Evolutionary conservation across 2,797 vertebrate genomes (phyloP), one percentile per base, ranked within the genome.

Genomic region (Simalia tracyae): DNA sequence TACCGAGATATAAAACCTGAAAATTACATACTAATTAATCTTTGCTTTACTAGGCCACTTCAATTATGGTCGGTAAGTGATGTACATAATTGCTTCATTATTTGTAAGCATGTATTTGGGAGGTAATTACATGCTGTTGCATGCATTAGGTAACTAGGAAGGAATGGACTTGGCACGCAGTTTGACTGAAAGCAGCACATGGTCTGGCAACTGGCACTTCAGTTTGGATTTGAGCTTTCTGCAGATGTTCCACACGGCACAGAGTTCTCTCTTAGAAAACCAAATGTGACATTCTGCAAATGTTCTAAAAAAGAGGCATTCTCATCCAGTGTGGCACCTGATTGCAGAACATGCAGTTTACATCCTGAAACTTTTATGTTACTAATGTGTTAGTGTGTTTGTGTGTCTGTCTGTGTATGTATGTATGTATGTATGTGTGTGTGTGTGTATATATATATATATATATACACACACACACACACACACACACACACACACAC

Each of bases 61-160:
- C 89, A 96, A 46, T 94, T 94, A 93, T 50, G 87, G 28, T 90
- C 92, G 85, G 59, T 94, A 89, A 95, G 91, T 90, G 5, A 94
- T 90, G 50, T 94, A 92, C 72, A 54, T 90, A 96, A 95, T 93
- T 95, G 60, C 54, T 95, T 95, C 92, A 93, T 95, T 95, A 76
- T 95, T 94, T 95, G 87, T 86, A 95, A 96, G 93, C 93, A 85
- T 46, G 14, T 93, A 89, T 95, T 94, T 96, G 72, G 93, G 90
- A 94, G 81, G 15, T 94, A 96, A 95, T 96, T 95, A 88, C n/a
- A 50, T 50, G 46, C 36, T 87, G 85, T 93, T 91, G 76, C 17
- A 26, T 28, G 6, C 89, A 90, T 68, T 60, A 94, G 94, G 90
- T 95, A 95, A 95, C 87, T 56, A 92, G 59, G 19, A 88, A 92